These are phyloP conservation scores for Odontomachus brunneus DNA, from an alignment of 1,140 invertebrate genomes.

Conservation along the genomic window DNA sequence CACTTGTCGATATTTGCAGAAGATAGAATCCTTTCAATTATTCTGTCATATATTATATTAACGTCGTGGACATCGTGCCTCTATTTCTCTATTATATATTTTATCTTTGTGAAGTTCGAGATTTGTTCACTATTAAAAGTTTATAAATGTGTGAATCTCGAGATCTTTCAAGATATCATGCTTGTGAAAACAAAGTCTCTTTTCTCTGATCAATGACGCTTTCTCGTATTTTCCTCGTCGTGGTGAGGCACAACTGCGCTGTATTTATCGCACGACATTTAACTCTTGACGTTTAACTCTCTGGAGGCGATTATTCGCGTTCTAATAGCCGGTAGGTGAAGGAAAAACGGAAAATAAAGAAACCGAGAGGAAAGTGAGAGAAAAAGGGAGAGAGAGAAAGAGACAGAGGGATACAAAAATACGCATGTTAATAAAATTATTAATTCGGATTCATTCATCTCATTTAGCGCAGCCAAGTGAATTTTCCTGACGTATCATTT, in stretches of 20 bases:
- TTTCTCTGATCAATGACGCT: slow-evolving; percentile 2
- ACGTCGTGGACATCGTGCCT: not conserved
- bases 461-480: too few relatives aligned
- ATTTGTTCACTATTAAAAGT: not conserved
- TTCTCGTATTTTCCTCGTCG: not conserved
- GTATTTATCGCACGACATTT: slow-evolving; percentile 4
- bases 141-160: not conserved
- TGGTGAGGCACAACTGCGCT: not conserved
- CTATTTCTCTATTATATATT: not conserved
- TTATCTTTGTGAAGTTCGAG: not conserved
- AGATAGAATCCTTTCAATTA: not conserved
- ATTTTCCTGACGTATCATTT: too few relatives aligned
- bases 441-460: not conserved
- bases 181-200: slow-evolving; percentile 5
- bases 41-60: not conserved
- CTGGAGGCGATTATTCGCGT: slow-evolving; percentile 14
- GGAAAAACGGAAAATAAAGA: not conserved
- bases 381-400: too few relatives aligned
- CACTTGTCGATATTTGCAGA: not conserved
- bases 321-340: not conserved
- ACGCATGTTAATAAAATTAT: not conserved
- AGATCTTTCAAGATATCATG: not conserved
- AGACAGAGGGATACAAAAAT: slow-evolving; percentile 4
- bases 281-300: slow-evolving; percentile 23
- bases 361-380: not conserved